Evolutionary conservation across 2,797 vertebrate genomes (phyloP), one percentile per base, ranked within the genome.

Genomic region (Gallinago nigripennis): DNA sequence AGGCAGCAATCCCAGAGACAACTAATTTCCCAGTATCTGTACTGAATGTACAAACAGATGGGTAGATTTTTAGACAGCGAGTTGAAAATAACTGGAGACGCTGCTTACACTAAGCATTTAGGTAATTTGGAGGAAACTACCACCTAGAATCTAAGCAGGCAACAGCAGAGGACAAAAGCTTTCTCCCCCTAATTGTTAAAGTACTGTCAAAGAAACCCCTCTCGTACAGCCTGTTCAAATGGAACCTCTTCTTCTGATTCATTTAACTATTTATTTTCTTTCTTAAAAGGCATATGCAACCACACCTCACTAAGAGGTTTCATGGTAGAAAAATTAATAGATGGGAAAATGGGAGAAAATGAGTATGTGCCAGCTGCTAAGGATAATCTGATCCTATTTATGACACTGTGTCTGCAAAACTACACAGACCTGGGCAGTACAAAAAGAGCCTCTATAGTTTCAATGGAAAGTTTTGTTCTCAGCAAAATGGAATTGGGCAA

Each of bases 1-100:
- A 92, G 70, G 73, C 85, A 94, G 68, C 83, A 92, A 92, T 92
- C 68, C 75, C 83, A 93, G 68, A 86, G 33, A 90, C 53, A 92
- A 82, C 57, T 82, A 78, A 82, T 66, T 51, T 65, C 65, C 39
- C 66, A 35, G 30, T 90, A 76, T 70, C 48, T 82, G 53, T 21
- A 72, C 70, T 60, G 77, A 88, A 88, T 43, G 68, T 88, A 88
- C 82, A 94, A 91, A 90, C 87, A 93, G 65, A 92, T 50, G 80
- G 80, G 37, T 28, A 64, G 50, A 60, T 64, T 91, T 91, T 79
- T 53, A 91, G 81, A 75, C 28, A 75, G 73, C 30, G 35, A 69
- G 39, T 57, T 82, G 60, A 88, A 95, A 93, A 73, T 63, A 93
- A 84, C 60, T 70, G 57, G 58, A 88, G 77, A 57, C 66, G 45